These are phyloP conservation scores for Bellardia bayeri DNA, from an alignment of 2,888 invertebrate species.

Conservation along the genomic window DNA sequence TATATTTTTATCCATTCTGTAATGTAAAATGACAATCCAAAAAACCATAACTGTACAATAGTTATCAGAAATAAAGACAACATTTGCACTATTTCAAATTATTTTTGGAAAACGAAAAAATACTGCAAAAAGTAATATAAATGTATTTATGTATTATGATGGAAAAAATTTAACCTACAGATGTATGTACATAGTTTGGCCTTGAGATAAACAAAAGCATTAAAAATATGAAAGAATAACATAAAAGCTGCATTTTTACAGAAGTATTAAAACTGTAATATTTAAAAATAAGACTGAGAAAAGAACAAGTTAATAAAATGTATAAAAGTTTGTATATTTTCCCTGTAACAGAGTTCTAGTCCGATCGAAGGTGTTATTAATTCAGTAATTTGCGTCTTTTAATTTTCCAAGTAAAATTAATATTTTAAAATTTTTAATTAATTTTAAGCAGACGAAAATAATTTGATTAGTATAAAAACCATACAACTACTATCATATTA, in stretches of 20 bases:
- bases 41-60: background rate
- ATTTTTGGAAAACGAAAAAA: background rate
- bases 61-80: background rate
- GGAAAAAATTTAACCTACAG: background rate
- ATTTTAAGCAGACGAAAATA: too few relatives aligned
- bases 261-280: too few relatives aligned
- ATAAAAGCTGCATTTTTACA: background rate
- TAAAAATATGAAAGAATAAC: background rate
- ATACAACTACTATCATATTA: too few relatives aligned
- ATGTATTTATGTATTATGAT: background rate
- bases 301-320: too few relatives aligned
- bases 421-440: too few relatives aligned
- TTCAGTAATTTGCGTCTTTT: too few relatives aligned
- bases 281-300: too few relatives aligned
- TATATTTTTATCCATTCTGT: background rate
- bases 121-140: background rate
- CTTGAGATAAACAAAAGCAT: slow-evolving; percentile 1
- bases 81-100: background rate
- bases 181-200: background rate
- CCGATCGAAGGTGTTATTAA: too few relatives aligned
- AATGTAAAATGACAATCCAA: slow-evolving; percentile 17
- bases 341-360: too few relatives aligned
- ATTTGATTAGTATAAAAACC: too few relatives aligned
- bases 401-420: too few relatives aligned
- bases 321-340: too few relatives aligned